Percentiles rank a stretch among this genome's conserved stretches.
phyloP scores from a whole-genome alignment of 2,113 vertebrate species.

The Megaceryle torquata region DNA sequence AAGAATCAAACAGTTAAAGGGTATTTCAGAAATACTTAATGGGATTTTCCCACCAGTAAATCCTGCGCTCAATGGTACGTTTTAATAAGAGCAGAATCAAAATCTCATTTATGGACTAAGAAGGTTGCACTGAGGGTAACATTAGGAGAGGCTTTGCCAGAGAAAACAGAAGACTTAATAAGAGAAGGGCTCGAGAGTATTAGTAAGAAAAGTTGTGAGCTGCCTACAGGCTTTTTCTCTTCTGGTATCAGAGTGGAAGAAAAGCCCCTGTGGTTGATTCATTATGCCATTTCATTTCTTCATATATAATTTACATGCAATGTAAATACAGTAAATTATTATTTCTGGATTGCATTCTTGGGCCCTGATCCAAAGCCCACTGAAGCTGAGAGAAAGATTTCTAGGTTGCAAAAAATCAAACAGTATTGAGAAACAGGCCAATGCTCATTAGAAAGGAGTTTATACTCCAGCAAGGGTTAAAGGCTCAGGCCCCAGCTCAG shows the following conservation, averaged over 20 bases:
- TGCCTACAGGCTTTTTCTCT: constrained; percentile 55
- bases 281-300: constrained; percentile 70
- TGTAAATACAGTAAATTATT: constrained; percentile 58
- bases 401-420: constrained; percentile 38
- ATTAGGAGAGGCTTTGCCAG: constrained; percentile 60
- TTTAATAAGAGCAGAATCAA: constrained; percentile 74
- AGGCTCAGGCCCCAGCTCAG: constrained; percentile 43
- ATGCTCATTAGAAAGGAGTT: constrained; percentile 31
- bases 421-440: constrained; percentile 42
- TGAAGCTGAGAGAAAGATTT: constrained; percentile 40
- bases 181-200: constrained; percentile 40
- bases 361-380: constrained; percentile 54
- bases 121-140: constrained; percentile 58
- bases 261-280: constrained; percentile 65
- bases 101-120: constrained; percentile 76
- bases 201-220: constrained; percentile 66
- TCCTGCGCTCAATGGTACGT: constrained; percentile 51
- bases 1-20: constrained; percentile 71
- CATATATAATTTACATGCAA: constrained; percentile 59
- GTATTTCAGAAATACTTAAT: constrained; percentile 75
- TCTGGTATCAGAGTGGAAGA: constrained; percentile 53
- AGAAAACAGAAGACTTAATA: constrained; percentile 74
- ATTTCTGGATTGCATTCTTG: constrained; percentile 64
- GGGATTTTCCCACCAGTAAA: constrained; percentile 80
- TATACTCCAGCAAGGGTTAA: constrained; percentile 52